phyloP scores from a whole-genome alignment of 2,797 vertebrate genomes.

The Acanthurus tractus region DNA sequence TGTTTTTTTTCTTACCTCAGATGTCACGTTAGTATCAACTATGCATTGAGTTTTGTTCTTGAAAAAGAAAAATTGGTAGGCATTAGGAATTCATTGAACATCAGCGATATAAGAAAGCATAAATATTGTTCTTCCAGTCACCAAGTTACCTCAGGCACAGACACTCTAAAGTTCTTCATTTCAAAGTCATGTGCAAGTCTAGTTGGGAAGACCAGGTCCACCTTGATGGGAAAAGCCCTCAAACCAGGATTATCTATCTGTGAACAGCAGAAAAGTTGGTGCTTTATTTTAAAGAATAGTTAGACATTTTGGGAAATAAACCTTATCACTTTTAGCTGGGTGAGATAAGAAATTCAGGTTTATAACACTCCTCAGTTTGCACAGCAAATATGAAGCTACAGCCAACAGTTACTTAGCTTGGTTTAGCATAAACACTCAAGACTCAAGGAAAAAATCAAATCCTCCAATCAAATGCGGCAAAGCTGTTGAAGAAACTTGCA shows the following conservation, averaged over 20 bases:
- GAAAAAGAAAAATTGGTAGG: constrained; percentile 27
- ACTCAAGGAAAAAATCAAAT: too few species aligned
- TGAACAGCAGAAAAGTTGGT: constrained; percentile 13
- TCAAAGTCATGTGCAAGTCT: constrained; percentile 67
- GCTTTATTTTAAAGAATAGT: neutral
- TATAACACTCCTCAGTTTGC: neutral
- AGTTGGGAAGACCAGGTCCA: constrained; percentile 72
- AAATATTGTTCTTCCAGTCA: neutral
- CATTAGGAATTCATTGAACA: neutral
- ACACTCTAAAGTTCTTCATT: constrained; percentile 58
- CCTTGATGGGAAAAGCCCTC: constrained; percentile 69
- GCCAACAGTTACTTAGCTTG: neutral
- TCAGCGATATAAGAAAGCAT: neutral
- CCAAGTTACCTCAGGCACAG: constrained; percentile 61
- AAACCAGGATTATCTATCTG: constrained; percentile 79
- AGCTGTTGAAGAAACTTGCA: too few species aligned
- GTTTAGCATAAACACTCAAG: too few species aligned
- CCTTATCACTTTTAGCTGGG: neutral
- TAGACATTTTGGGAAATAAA: neutral
- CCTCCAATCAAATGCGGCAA: too few species aligned
- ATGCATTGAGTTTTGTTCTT: constrained; percentile 74
- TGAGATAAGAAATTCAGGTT: neutral
- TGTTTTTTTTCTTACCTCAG: constrained; percentile 57
- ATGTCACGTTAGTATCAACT: accelerated
- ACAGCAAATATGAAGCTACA: neutral